These are phyloP conservation scores for Metacarcinus magister DNA, from an alignment of 2,888 invertebrate species.

Conservation along the genomic window DNA sequence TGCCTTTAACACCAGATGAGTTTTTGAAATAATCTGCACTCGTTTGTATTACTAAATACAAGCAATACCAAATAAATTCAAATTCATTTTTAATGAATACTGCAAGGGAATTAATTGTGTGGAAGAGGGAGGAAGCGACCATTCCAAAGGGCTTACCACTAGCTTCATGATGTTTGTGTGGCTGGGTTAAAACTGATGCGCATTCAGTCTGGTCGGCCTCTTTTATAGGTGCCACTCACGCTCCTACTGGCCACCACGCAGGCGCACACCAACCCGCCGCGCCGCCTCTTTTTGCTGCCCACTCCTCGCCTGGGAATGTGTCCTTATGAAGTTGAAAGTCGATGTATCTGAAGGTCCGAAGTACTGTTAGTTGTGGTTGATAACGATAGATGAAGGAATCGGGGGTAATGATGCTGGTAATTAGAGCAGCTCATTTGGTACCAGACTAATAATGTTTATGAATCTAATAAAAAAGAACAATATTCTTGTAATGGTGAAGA, in stretches of 20 bases:
- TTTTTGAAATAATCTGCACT: not conserved
- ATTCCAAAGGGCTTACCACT: slow-evolving; percentile 41
- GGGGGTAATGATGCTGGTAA: not conserved
- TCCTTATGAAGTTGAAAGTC: slow-evolving; percentile 51
- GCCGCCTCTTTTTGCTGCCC: slow-evolving; percentile 42
- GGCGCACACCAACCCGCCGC: slow-evolving; percentile 38
- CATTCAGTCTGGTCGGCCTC: not conserved
- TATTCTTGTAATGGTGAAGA: not conserved
- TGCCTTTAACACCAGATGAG: not conserved
- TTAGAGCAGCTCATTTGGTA: not conserved
- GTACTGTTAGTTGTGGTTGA: not conserved
- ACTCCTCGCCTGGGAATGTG: slow-evolving; percentile 46
- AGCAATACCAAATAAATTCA: not conserved
- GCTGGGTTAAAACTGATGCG: slow-evolving; percentile 27
- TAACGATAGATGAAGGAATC: not conserved
- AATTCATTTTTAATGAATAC: slow-evolving; percentile 4
- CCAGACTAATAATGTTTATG: not conserved
- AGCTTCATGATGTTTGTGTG: slow-evolving; percentile 61
- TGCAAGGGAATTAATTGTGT: not conserved
- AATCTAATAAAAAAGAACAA: not conserved
- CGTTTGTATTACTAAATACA: not conserved
- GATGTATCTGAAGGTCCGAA: slow-evolving; percentile 31
- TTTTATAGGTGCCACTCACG: slow-evolving; percentile 53
- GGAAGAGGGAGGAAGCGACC: not conserved
- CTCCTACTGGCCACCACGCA: slow-evolving; percentile 33